These are phyloP conservation scores for Xenentodon cancila DNA, from an alignment of 2,797 vertebrate genomes.

Conservation along the genomic window DNA sequence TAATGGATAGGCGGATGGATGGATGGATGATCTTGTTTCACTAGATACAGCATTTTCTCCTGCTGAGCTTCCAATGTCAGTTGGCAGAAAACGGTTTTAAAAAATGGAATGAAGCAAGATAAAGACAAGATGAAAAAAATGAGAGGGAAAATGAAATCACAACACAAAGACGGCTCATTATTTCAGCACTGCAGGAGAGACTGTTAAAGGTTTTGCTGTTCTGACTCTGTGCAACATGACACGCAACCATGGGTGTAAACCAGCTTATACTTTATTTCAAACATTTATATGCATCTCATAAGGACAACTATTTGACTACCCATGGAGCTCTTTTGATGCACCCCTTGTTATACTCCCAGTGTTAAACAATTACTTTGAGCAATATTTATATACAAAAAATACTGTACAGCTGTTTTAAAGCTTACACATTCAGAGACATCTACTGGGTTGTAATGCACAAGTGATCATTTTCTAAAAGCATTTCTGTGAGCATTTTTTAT, in stretches of 20 bases:
- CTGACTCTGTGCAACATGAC: slow-evolving; percentile 65
- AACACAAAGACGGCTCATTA: slow-evolving; percentile 81
- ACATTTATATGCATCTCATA: slow-evolving; percentile 60
- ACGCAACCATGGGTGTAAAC: slow-evolving; percentile 63
- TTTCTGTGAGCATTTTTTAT: background rate
- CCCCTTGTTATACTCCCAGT: slow-evolving; percentile 53
- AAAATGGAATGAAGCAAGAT: slow-evolving; percentile 35
- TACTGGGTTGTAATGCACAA: background rate
- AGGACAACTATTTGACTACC: slow-evolving; percentile 61
- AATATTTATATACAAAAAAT: slow-evolving; percentile 17
- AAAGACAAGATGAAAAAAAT: slow-evolving; percentile 65
- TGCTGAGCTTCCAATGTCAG: slow-evolving; percentile 86
- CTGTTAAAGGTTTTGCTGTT: slow-evolving; percentile 78
- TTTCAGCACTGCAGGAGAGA: slow-evolving; percentile 76
- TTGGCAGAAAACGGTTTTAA: slow-evolving; percentile 73
- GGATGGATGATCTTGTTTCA: slow-evolving; percentile 92
- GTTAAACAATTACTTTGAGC: slow-evolving; percentile 39
- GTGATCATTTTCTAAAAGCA: slow-evolving; percentile 1
- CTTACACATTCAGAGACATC: slow-evolving; percentile 5
- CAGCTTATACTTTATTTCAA: slow-evolving; percentile 64
- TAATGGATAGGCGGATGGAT: too few relatives aligned
- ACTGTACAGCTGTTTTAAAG: slow-evolving; percentile 5
- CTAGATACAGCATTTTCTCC: slow-evolving; percentile 87
- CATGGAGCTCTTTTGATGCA: slow-evolving; percentile 49
- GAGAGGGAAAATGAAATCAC: slow-evolving; percentile 74